Evolutionary conservation across 2,113 vertebrate species (phyloP).

Genomic region (Serilophus lunatus): DNA sequence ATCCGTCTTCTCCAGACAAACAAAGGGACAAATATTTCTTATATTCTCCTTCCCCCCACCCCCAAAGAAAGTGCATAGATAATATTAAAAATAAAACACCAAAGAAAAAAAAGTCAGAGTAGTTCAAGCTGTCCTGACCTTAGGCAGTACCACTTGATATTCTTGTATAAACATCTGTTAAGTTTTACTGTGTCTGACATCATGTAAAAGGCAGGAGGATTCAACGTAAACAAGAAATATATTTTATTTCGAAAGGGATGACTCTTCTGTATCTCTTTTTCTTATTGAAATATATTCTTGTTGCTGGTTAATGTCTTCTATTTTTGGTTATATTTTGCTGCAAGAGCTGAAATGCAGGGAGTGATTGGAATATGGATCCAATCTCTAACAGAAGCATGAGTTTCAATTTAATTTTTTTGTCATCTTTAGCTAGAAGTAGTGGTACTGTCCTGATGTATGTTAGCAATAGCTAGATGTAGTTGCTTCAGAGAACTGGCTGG

Average conservation of each 20-base stretch:
- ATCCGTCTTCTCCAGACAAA: neutral
- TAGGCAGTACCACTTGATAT: neutral
- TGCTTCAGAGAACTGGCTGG: neutral
- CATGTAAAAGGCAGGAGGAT: neutral
- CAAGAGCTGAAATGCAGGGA: neutral
- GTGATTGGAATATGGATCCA: neutral
- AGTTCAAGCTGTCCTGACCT: neutral
- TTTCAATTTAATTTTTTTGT: neutral
- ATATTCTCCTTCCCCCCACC: fast-evolving
- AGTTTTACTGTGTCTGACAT: neutral
- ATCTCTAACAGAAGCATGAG: neutral
- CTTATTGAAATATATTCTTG: neutral
- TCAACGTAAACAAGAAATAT: neutral
- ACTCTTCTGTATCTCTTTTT: neutral
- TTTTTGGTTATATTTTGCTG: neutral
- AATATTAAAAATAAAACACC: neutral
- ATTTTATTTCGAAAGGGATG: neutral
- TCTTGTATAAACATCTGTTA: neutral
- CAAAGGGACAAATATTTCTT: neutral
- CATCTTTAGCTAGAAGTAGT: neutral
- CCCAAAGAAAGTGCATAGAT: neutral
- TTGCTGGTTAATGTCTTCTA: neutral
- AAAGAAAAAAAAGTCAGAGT: neutral
- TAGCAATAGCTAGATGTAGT: neutral
- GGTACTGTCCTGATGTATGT: neutral